A percentile compares a stretch with the other conserved stretches of the same genome.
Evolutionary conservation across 2,113 vertebrate species (phyloP).

Genomic region (Alaudala cheleensis): DNA sequence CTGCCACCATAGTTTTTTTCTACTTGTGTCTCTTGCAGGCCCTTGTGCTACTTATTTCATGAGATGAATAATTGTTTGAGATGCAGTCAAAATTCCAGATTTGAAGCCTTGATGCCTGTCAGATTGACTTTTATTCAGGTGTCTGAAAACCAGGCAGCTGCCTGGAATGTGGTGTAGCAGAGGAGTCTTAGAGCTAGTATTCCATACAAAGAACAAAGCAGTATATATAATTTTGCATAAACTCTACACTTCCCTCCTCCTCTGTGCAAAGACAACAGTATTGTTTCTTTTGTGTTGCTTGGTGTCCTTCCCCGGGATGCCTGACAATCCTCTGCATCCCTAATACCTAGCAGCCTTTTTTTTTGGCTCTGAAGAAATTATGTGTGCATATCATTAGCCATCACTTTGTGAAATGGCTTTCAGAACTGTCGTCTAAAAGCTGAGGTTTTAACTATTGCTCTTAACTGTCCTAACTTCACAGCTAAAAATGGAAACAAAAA

Average conservation of each 20-base stretch:
- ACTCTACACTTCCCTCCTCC: not conserved
- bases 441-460: conserved; percentile 4
- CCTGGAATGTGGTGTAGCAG: not conserved
- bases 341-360: not conserved
- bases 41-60: not conserved
- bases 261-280: not conserved
- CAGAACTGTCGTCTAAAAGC: not conserved
- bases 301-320: not conserved
- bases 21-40: not conserved
- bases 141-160: not conserved
- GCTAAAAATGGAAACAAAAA: conserved; percentile 21
- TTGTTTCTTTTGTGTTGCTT: not conserved
- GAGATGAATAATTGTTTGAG: not conserved
- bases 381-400: not conserved
- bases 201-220: not conserved
- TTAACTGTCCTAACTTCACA: not conserved
- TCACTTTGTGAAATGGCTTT: not conserved
- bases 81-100: not conserved
- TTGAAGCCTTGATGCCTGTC: not conserved
- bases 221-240: not conserved
- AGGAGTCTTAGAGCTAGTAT: not conserved
- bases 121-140: not conserved
- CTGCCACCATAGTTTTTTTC: not conserved
- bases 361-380: not conserved
- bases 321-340: not conserved